A percentile compares a stretch with the other conserved stretches of the same genome.
Conservation (phyloP, 2,888 invertebrate genomes). For the Alloscopus bannaensis region DNA sequence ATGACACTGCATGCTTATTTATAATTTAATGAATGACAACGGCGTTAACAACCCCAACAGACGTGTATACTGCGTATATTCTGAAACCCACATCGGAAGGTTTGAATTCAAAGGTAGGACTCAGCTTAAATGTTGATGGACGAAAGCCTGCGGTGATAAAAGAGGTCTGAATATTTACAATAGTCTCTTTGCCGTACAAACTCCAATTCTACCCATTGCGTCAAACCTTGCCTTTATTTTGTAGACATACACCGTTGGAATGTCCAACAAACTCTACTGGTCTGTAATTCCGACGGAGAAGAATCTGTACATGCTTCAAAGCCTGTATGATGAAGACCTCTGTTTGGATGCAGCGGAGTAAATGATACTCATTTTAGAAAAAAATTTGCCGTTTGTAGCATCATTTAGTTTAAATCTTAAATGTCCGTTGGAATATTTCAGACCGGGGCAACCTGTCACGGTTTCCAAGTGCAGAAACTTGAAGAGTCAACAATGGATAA, state of each 20-base stretch:
- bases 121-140: not conserved
- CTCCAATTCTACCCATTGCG: not conserved
- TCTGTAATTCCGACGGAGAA: slow-evolving; percentile 38
- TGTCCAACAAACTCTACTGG: slow-evolving; percentile 52
- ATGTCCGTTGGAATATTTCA: not conserved
- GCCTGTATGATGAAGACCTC: slow-evolving; percentile 25
- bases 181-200: not conserved
- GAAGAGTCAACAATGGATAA: slow-evolving; percentile 47
- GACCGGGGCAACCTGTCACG: slow-evolving; percentile 25
- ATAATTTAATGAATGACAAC: not conserved
- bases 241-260: slow-evolving; percentile 43
- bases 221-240: not conserved
- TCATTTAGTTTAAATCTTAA: not conserved
- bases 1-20: not conserved
- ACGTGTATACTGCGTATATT: slow-evolving; percentile 38
- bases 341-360: slow-evolving; percentile 49
- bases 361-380: not conserved
- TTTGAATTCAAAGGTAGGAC: slow-evolving; percentile 12
- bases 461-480: slow-evolving; percentile 27
- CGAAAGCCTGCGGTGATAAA: slow-evolving; percentile 17
- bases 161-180: slow-evolving; percentile 1
- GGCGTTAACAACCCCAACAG: slow-evolving; percentile 2
- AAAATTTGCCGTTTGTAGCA: not conserved
- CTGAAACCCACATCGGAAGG: slow-evolving; percentile 51
- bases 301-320: slow-evolving; percentile 45